phyloP scores from a whole-genome alignment of 2,888 invertebrate genomes.

The Apamea anceps region DNA sequence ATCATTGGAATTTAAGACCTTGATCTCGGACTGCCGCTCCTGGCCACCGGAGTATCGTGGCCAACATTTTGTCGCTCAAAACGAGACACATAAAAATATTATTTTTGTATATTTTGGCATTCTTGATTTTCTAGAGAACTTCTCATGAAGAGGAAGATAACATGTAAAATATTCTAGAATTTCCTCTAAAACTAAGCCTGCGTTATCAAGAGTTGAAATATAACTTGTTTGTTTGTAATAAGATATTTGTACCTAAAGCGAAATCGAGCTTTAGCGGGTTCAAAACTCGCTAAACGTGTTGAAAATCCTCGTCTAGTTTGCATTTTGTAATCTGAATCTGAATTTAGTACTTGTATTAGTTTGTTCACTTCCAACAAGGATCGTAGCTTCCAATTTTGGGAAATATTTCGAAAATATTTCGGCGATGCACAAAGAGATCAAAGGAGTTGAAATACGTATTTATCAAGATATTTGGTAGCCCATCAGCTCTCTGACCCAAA shows the following conservation, averaged over 20 bases:
- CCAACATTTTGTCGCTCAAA: constrained; percentile 40
- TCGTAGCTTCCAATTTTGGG: constrained; percentile 15
- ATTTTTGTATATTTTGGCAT: constrained; percentile 30
- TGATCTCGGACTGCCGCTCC: constrained; percentile 34
- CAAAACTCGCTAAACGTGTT: constrained; percentile 24
- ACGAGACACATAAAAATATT: constrained; percentile 44
- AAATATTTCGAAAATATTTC: constrained; percentile 21
- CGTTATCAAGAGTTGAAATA: neutral
- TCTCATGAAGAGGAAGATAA: neutral
- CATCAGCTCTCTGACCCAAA: constrained; percentile 46
- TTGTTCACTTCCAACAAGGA: constrained; percentile 21
- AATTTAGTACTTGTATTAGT: constrained; percentile 41
- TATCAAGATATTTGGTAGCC: constrained; percentile 50
- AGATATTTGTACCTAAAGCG: constrained; percentile 12
- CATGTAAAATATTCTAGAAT: constrained; percentile 4
- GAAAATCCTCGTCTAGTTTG: constrained; percentile 42
- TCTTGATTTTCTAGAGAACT: constrained; percentile 4
- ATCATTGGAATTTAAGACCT: constrained; percentile 59
- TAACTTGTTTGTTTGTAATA: constrained; percentile 14
- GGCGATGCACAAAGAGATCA: constrained; percentile 22
- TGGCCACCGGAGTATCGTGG: constrained; percentile 35
- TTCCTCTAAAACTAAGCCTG: neutral
- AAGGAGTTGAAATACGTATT: constrained; percentile 25
- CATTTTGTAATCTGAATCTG: constrained; percentile 36
- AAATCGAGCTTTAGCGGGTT: neutral